Base-by-base conservation (phyloP, 2,113 vertebrate species). In the Piprites chloris region DNA sequence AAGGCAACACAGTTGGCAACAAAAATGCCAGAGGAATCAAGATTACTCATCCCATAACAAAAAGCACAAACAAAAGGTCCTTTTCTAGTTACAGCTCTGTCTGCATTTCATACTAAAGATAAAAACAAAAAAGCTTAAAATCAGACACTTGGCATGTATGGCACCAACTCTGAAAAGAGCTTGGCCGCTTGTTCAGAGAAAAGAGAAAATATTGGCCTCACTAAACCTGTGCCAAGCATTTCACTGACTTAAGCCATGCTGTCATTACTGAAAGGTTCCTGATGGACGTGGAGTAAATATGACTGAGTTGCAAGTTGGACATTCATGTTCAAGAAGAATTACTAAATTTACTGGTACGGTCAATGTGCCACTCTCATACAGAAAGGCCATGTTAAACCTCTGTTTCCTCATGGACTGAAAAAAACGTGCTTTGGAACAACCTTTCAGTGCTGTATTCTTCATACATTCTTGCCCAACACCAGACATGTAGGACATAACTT, bases 161-260 rank as follows among this genome's bases (percentile, higher is more conserved):
- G 33, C 33, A 91, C 17, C 35, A 81, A 30, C 27, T 87, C 76
- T 65, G 39, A 42, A 28, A 56, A 68, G 58, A 71, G 21, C 33
- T 21, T 0, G 5, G 37, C 41, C 1, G 0, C 33, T 77, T 35
- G 15, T 56, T 46, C 42, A 81, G 39, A 66, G 15, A 35, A 35
- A 81, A 66, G 24, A 78, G 46, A 47, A 74, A 69, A 41, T 56
- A 9, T 0, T 19, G 41, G 35, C 26, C n/a, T 87, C 47, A 9
- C 23, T 46, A 50, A 21, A 12, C 27, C 73, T 30, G 9, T 32
- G 37, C 21, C 28, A 68, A 73, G 14, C 44, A 58, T 9, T 3
- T 18, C 21, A 47, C 35, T 47, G 27, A 46, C 42, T 27, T 27
- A n/a, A 84, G 67, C 33, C 26, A 32, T 5, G 16, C 13, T 58